Conservation (phyloP, 2,797 vertebrate species). For the Poecile montanus region DNA sequence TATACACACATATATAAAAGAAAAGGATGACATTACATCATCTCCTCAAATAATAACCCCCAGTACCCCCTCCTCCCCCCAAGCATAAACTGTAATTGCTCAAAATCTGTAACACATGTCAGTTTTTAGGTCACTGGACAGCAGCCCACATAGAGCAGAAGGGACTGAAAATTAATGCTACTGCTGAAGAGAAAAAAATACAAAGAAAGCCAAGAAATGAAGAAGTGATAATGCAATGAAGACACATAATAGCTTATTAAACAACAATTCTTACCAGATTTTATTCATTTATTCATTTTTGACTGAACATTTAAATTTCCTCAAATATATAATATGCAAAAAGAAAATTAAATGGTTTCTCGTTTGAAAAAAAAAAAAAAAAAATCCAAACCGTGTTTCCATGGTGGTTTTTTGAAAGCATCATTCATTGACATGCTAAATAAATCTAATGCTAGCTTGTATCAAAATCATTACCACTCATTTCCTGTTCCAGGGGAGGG, state of each 20-base stretch:
- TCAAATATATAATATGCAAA: neutral
- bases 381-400: neutral
- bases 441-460: neutral
- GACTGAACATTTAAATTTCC: neutral
- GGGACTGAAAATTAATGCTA: slow-evolving; percentile 51
- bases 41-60: neutral
- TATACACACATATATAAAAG: neutral
- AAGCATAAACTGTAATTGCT: neutral
- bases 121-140: slow-evolving; percentile 64
- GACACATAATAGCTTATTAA: neutral
- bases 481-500: neutral
- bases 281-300: slow-evolving; percentile 5
- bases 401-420: neutral
- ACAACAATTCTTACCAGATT: neutral
- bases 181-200: neutral
- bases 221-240: neutral
- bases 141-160: slow-evolving; percentile 49
- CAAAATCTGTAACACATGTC: neutral
- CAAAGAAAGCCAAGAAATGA: neutral
- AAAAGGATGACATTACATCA: neutral
- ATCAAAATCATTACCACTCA: slow-evolving; percentile 8
- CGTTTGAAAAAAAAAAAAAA: neutral
- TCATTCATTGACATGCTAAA: neutral
- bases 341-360: neutral
- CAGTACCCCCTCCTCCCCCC: neutral